Evolutionary conservation across 2,797 vertebrate genomes (phyloP).

Genomic region (Acrossocheilus fasciatus): DNA sequence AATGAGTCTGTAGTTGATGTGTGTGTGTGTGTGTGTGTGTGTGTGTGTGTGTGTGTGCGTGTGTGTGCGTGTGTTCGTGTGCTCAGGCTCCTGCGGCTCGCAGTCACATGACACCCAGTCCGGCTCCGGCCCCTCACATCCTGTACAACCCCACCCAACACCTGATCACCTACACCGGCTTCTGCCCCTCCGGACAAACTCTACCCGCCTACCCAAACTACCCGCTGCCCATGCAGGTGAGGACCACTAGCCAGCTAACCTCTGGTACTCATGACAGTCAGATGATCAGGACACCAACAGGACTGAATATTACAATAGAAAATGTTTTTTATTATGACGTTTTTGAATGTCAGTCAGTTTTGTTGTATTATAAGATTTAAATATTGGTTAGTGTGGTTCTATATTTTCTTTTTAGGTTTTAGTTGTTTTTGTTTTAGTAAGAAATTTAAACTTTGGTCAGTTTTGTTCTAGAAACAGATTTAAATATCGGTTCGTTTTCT

Average conservation of each 20-base stretch:
- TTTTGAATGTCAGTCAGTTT: background rate
- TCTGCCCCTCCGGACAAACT: slow-evolving; percentile 79
- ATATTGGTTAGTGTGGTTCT: rapidly evolving
- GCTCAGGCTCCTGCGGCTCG: slow-evolving; percentile 81
- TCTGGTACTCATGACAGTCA: background rate
- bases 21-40: background rate
- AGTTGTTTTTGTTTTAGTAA: background rate
- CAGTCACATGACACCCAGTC: slow-evolving; percentile 72
- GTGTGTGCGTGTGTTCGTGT: background rate
- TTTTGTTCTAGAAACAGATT: background rate
- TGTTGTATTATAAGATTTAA: background rate
- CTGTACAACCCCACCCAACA: slow-evolving; percentile 92
- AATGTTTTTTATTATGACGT: background rate
- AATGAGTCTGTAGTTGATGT: background rate
- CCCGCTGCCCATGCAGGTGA: slow-evolving; percentile 80
- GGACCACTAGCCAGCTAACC: background rate
- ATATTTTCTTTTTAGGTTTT: too few relatives aligned
- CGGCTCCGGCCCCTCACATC: slow-evolving; percentile 84
- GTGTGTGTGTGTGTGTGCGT: background rate
- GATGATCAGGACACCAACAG: background rate
- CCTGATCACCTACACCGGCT: slow-evolving; percentile 85
- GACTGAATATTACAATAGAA: background rate
- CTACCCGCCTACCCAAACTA: slow-evolving; percentile 89
- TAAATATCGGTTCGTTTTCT: rapidly evolving
- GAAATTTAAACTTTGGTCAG: rapidly evolving